Conservation (phyloP, 2,113 vertebrate genomes). For the Sorex fumeus region DNA sequence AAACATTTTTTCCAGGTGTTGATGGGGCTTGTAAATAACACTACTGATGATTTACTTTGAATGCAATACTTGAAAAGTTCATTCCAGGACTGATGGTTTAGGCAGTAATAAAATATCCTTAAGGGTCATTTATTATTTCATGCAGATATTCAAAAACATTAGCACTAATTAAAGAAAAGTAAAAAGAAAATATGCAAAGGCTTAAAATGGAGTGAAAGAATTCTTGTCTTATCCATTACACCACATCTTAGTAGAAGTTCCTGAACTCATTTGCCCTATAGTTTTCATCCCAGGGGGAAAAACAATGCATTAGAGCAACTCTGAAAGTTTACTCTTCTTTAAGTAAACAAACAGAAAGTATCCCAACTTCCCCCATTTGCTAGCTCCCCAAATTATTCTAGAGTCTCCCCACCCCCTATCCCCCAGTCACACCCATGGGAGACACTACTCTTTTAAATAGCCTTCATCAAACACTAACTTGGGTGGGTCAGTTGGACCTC, state of each 20-base stretch:
- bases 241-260: neutral
- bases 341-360: too few species aligned
- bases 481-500: neutral
- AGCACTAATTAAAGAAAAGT: slow-evolving; percentile 20
- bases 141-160: neutral
- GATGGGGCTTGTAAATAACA: neutral
- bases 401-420: too few species aligned
- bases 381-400: too few species aligned
- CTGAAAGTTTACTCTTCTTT: too few species aligned
- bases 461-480: neutral
- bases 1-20: neutral
- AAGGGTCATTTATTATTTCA: neutral
- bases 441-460: neutral
- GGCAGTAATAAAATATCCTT: neutral
- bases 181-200: neutral
- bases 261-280: too few species aligned
- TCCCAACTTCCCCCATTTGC: too few species aligned
- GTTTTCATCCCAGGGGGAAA: too few species aligned
- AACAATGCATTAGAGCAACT: too few species aligned
- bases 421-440: too few species aligned
- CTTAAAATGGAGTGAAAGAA: neutral
- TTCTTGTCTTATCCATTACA: neutral
- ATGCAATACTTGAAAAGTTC: neutral
- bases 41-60: too few species aligned
- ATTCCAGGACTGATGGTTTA: neutral